Evolutionary conservation across 2,113 vertebrate species (phyloP), one percentile per base, ranked within the genome.

Genomic region (Rhodinocichla rosea): DNA sequence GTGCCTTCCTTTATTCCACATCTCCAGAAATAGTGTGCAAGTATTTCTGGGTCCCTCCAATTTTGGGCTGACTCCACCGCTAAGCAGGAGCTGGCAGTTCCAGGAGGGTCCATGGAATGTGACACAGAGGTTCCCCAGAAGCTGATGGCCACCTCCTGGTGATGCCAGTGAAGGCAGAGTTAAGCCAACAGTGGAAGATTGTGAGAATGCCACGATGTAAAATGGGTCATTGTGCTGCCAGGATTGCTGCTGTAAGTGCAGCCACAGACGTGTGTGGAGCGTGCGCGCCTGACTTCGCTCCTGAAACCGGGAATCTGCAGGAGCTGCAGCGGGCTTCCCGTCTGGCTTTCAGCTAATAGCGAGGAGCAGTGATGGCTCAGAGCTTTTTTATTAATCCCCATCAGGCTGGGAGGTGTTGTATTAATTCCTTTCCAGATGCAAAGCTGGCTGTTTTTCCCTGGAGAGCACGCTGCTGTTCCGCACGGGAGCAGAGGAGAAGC

Each of bases 131-230:
- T 42, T 94, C 67, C 63, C 57, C 75, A 77, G 82, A 59, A 83
- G 76, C 5, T 92, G 76, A 37, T 83, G 90, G 90, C 85, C 80
- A 78, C 47, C 84, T 96, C 84, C 84, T 95, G 90, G 70, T 37
- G 71, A 83, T 85, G 71, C 71, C 87, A 90, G 92, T 73, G 68
- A 83, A 89, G 83, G 65, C 87, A 85, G 87, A 96, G 82, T 93
- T 92, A 92, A 96, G 63, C 50, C 84, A 85, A 33, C n/a, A 44
- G n/a, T 2, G 5, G 70, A 24, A 81, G 73, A 9, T 8, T 89
- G 83, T 64, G 87, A 73, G 82, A 92, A 79, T 0, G 1, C 74
- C 68, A 39, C 1, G 0, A 33, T 92, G 90, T 63, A 47, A 94
- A 90, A 80, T 30, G 71, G 82, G 84, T 87, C 88, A 70, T 89